Evolutionary conservation across 1,140 invertebrate species (phyloP), one percentile per base, ranked within the genome.

Genomic region (Campoletis sonorensis): DNA sequence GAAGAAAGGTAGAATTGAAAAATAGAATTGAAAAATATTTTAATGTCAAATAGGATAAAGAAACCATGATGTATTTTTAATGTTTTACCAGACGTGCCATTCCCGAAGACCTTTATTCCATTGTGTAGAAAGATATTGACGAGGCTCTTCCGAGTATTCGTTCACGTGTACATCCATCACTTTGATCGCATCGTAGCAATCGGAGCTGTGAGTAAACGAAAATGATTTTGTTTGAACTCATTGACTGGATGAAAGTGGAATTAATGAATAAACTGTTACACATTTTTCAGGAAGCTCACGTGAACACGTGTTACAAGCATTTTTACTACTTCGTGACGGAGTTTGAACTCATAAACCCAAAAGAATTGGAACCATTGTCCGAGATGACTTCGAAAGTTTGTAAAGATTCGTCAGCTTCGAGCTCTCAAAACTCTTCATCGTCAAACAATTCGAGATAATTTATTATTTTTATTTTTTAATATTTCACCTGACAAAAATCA

Each of bases 131-230:
- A 98, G 92, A 98, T 98, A 83, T 91, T 98, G 67, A 98, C 97
- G 0, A 93, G 98, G 79, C 91, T 98, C n/a, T 98, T 98, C 89
- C 92, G 98, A 86, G 97, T 98, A 1, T 98, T 98, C 93, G 98
- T 98, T 1, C 98, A 98, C 92, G 97, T 98, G n/a, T 99, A 98
- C 89, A 98, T 99, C 84, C 98, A 99, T 92, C 98, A 99, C 92
- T 98, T 98, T 93, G 97, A 98, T 90, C 94, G 97, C 87, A 94
- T 98, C 82, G 95, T 97, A 40, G 94, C 95, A 30, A 96, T 98
- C 86, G 96, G 97, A 88, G 97, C 97, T 51, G 97, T 98, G 94
- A 96, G 93, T 94, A 82, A 49, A 51, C 45, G 45, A n/a, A 30
- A 58, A 75, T 84, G 15, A 68, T 61, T 58, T 51, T 26, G 2